A percentile compares a stretch with the other conserved stretches of the same genome.
Conservation (phyloP, 2,888 invertebrate species). For the Platycheirus albimanus region DNA sequence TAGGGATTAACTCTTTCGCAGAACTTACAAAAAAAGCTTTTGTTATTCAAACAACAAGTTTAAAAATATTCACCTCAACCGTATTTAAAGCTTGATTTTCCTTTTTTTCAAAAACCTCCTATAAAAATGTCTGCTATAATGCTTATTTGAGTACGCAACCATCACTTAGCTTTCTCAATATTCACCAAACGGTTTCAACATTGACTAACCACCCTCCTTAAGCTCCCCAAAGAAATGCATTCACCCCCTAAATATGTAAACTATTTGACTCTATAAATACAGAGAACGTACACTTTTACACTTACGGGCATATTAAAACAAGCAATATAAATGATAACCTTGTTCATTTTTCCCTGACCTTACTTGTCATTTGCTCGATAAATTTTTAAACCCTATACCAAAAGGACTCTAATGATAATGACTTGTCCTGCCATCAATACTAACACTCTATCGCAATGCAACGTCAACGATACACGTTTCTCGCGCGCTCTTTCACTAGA, state of each 20-base stretch:
- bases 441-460: slow-evolving; percentile 8
- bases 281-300: slow-evolving; percentile 41
- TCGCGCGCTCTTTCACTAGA: slow-evolving; percentile 17
- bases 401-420: neutral
- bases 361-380: slow-evolving; percentile 54
- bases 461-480: slow-evolving; percentile 10
- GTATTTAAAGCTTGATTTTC: no score
- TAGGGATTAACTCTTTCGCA: no score
- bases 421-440: slow-evolving; percentile 18
- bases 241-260: neutral
- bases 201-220: slow-evolving; percentile 15
- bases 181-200: slow-evolving; percentile 30
- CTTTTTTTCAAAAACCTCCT: no score
- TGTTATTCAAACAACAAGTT: no score
- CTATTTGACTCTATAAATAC: slow-evolving; percentile 21
- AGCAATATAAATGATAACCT: slow-evolving; percentile 54
- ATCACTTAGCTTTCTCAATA: neutral
- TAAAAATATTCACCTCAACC: no score
- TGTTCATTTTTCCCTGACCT: slow-evolving; percentile 62
- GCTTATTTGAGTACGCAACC: neutral
- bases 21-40: no score
- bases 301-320: slow-evolving; percentile 42
- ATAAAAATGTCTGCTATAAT: no score
- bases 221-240: slow-evolving; percentile 19
- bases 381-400: slow-evolving; percentile 41